phyloP scores from a whole-genome alignment of 1,140 invertebrate genomes.

The Notospermus geniculatus region DNA sequence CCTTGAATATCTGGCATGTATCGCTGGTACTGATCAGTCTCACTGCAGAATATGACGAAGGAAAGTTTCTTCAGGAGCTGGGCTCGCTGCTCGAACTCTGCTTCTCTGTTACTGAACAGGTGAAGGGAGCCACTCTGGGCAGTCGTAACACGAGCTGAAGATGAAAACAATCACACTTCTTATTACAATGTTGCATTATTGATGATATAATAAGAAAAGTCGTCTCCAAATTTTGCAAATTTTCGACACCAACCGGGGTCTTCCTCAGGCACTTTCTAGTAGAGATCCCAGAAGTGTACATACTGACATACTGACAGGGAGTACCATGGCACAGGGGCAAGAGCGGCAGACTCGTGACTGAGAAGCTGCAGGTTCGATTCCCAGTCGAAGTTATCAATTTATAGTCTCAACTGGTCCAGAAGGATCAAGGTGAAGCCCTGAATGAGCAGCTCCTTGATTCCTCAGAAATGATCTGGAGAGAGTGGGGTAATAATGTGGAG shows the following conservation, averaged over 20 bases:
- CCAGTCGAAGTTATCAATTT: background rate
- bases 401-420: background rate
- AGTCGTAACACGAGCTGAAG: slow-evolving; percentile 72
- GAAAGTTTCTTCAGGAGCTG: slow-evolving; percentile 83
- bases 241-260: too few species aligned
- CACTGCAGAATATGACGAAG: slow-evolving; percentile 88
- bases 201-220: too few species aligned
- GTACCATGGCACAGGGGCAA: too few species aligned
- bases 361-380: background rate
- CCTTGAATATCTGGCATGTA: slow-evolving; percentile 93
- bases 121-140: slow-evolving; percentile 74
- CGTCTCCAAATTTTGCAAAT: too few species aligned
- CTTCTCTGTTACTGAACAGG: slow-evolving; percentile 76
- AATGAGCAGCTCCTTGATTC: too few species aligned
- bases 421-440: too few species aligned
- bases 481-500: background rate
- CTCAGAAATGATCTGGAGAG: too few species aligned
- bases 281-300: too few species aligned
- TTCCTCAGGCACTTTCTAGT: too few species aligned
- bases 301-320: too few species aligned
- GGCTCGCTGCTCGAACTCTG: slow-evolving; percentile 85
- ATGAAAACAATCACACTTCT: slow-evolving; percentile 19
- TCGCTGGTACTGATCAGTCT: slow-evolving; percentile 88
- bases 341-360: too few species aligned
- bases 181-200: background rate